Evolutionary conservation across 2,888 invertebrate species (phyloP).

Genomic region (Leptopilina syphax): DNA sequence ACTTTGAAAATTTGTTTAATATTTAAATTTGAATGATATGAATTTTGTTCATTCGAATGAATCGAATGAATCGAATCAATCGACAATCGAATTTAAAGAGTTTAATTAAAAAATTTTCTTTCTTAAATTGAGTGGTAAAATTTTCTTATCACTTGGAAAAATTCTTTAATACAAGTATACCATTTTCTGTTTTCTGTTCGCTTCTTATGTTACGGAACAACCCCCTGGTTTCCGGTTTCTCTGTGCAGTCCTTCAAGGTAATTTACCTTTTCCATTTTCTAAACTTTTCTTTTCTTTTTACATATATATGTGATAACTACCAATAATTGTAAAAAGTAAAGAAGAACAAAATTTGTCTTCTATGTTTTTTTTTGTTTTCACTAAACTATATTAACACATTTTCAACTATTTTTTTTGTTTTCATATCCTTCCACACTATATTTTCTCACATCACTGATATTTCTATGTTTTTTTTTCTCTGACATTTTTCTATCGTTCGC

Average conservation of each 20-base stretch:
- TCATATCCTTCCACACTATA: neutral
- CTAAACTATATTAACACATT: conserved; percentile 41
- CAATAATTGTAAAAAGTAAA: conserved; percentile 24
- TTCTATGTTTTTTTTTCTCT: neutral
- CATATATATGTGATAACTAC: conserved; percentile 10
- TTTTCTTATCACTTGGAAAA: too few relatives aligned
- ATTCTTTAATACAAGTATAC: conserved; percentile 68
- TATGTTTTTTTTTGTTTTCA: conserved; percentile 12
- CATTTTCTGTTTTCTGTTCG: conserved; percentile 75
- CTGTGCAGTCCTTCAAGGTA: conserved; percentile 76
- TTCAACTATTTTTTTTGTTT: conserved; percentile 16
- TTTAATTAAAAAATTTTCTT: too few relatives aligned
- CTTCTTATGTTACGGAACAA: conserved; percentile 75
- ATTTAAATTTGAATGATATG: too few relatives aligned
- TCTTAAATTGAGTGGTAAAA: too few relatives aligned
- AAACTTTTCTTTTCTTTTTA: conserved; percentile 44
- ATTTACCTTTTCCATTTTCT: conserved; percentile 61
- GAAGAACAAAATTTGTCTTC: neutral
- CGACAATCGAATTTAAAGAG: too few relatives aligned
- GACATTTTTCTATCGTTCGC: conserved; percentile 36
- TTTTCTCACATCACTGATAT: neutral
- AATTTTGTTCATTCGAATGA: too few relatives aligned
- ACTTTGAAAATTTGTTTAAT: neutral
- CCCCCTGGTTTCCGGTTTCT: conserved; percentile 74
- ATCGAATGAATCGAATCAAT: too few relatives aligned